phyloP scores from a whole-genome alignment of 1,140 invertebrate species.

The Caenorhabditis latens region DNA sequence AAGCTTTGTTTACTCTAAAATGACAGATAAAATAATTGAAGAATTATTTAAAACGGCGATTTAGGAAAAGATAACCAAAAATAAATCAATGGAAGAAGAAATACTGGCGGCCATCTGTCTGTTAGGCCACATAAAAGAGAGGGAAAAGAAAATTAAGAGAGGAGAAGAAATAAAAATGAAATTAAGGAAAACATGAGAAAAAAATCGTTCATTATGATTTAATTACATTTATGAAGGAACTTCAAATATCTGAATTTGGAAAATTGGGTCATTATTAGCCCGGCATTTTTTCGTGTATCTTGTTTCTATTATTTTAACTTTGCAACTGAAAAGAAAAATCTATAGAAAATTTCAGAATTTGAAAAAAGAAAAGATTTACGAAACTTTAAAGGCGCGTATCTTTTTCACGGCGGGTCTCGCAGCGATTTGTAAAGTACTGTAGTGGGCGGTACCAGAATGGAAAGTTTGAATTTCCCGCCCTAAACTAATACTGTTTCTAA shows the following conservation, averaged over 20 bases:
- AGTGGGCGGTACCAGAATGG: background rate
- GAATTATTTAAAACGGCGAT: background rate
- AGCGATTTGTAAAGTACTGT: background rate
- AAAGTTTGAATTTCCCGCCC: slow-evolving; percentile 6
- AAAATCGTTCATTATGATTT: no score
- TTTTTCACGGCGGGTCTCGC: background rate
- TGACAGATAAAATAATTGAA: background rate
- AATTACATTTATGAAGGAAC: no score
- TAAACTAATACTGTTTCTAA: background rate
- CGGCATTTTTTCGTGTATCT: no score
- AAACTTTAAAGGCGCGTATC: slow-evolving; percentile 6
- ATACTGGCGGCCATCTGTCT: background rate
- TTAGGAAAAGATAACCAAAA: background rate
- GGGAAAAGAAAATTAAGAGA: slow-evolving; percentile 6
- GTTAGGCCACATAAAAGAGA: slow-evolving; percentile 1
- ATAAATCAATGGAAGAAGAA: slow-evolving; percentile 3
- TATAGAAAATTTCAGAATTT: no score
- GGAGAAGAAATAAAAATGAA: background rate
- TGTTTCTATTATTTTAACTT: no score
- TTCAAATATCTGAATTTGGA: no score
- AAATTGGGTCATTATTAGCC: no score
- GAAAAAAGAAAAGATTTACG: background rate
- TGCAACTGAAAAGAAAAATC: no score
- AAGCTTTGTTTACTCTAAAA: background rate
- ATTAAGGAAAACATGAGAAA: no score